Evolutionary conservation across 2,888 invertebrate genomes (phyloP).

Genomic region (Antheraea yamamai): DNA sequence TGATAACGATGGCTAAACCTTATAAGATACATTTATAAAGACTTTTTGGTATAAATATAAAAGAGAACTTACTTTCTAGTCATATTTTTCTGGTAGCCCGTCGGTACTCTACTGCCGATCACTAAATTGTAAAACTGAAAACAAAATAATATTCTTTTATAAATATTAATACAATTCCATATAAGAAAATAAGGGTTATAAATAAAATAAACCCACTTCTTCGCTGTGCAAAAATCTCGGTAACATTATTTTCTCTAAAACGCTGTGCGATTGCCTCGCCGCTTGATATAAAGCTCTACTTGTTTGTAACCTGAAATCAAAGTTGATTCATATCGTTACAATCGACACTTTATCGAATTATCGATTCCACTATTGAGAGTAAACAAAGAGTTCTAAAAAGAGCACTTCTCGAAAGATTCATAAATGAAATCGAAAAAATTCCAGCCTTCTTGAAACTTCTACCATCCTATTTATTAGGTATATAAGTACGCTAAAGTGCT

Average conservation of each 20-base stretch:
- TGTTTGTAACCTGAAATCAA: slow-evolving; percentile 83
- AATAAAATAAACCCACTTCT: slow-evolving; percentile 77
- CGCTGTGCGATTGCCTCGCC: slow-evolving; percentile 88
- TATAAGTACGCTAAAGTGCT: too few species aligned
- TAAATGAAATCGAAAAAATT: too few species aligned
- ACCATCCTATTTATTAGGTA: too few species aligned
- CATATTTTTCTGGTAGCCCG: slow-evolving; percentile 79
- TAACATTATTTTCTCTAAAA: slow-evolving; percentile 87
- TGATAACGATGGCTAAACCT: too few species aligned
- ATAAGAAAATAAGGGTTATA: not conserved
- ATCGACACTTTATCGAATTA: too few species aligned
- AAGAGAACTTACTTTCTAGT: slow-evolving; percentile 74
- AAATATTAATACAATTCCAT: not conserved
- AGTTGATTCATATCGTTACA: not conserved
- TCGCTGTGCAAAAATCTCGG: slow-evolving; percentile 92
- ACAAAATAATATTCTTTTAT: slow-evolving; percentile 30
- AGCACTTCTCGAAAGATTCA: too few species aligned
- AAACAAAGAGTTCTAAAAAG: too few species aligned
- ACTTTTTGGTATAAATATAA: slow-evolving; percentile 1
- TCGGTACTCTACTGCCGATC: slow-evolving; percentile 84
- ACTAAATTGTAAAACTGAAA: slow-evolving; percentile 87
- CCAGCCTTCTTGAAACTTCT: too few species aligned
- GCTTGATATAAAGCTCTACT: slow-evolving; percentile 90
- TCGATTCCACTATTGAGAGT: too few species aligned
- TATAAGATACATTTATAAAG: not conserved